A percentile compares a stretch with the other conserved stretches of the same genome.
Conservation (phyloP, 2,888 invertebrate species). For the Parnassius mnemosyne region DNA sequence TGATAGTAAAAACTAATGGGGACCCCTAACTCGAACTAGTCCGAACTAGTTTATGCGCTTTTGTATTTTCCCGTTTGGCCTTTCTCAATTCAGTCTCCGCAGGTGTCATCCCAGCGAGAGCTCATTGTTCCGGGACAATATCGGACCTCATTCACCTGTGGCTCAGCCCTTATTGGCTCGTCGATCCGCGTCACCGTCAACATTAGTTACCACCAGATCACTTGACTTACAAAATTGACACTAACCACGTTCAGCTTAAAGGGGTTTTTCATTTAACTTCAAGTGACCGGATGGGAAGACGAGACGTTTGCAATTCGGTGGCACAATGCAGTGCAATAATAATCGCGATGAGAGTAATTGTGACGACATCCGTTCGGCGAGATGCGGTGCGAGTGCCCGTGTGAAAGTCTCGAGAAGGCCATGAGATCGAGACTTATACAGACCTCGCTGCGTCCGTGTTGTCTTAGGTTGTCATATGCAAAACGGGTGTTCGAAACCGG, state of each 20-base stretch:
- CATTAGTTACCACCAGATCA: background rate
- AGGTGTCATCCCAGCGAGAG: slow-evolving; percentile 59
- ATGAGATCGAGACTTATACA: slow-evolving; percentile 48
- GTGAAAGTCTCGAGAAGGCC: slow-evolving; percentile 70
- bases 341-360: slow-evolving; percentile 73
- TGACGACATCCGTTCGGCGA: slow-evolving; percentile 71
- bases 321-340: slow-evolving; percentile 75
- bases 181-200: slow-evolving; percentile 39
- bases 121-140: slow-evolving; percentile 50
- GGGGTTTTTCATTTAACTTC: slow-evolving; percentile 1
- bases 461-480: slow-evolving; percentile 56
- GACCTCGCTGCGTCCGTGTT: slow-evolving; percentile 63
- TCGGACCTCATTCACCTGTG: slow-evolving; percentile 60
- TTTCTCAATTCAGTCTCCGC: slow-evolving; percentile 54
- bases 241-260: background rate
- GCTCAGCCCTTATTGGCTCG: slow-evolving; percentile 51
- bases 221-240: background rate
- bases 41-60: slow-evolving; percentile 37
- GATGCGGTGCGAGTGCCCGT: slow-evolving; percentile 62
- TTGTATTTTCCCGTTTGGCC: slow-evolving; percentile 42
- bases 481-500: background rate
- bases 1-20: background rate
- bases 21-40: slow-evolving; percentile 19
- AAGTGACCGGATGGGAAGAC: slow-evolving; percentile 70
- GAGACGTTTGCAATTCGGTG: slow-evolving; percentile 70